Base-by-base conservation (phyloP, 2,888 invertebrate species). In the Machimus rusticus region DNA sequence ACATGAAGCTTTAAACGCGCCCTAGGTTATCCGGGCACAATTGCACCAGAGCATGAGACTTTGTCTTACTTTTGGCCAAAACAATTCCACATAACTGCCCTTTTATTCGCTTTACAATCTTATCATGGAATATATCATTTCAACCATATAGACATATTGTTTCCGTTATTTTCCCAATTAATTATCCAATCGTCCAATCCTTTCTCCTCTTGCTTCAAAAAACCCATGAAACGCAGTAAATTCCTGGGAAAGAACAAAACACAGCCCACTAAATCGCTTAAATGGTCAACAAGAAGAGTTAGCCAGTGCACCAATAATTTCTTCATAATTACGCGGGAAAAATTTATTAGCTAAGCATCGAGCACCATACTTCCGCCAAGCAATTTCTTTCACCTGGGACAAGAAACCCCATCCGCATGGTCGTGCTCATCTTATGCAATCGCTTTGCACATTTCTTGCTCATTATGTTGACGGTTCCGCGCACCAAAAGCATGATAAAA, bases 381-480 rank as follows among this genome's bases (percentile, higher is more conserved):
- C 39, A 19, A 43, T 78, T 78, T 39, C 39, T 78, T 78, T 43
- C 23, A 19, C n/a, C 12, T 46, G 37, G 23, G 8, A 37, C 37
- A 43, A 43, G 37, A 78, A 78, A 39, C 23, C 43, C 43, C 78
- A 43, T 46, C 78, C 78, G 23, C 43, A 23, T 19, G 78, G 43
- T 78, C 43, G 43, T 43, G 78, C 43, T 19, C 39, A 28, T 79
- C 79, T 79, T 79, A 79, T 79, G 79, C 51, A 79, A 79, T 28
- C 31, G 51, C 16, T 78, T 19, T 23, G 16, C 51, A 34, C 79
- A 31, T 79, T 79, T 79, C 79, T 79, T 51, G 79, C 66, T 66
- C 28, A 66, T 66, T 66, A 66, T 66, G 66, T 28, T 66, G 66
- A 66, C 66, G 66, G 66, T 28, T 66, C 66, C 66, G 66, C 66